Percentiles rank a stretch among this genome's conserved stretches.
Evolutionary conservation across 1,140 invertebrate genomes (phyloP).

Genomic region (Alviniconcha marisindica): DNA sequence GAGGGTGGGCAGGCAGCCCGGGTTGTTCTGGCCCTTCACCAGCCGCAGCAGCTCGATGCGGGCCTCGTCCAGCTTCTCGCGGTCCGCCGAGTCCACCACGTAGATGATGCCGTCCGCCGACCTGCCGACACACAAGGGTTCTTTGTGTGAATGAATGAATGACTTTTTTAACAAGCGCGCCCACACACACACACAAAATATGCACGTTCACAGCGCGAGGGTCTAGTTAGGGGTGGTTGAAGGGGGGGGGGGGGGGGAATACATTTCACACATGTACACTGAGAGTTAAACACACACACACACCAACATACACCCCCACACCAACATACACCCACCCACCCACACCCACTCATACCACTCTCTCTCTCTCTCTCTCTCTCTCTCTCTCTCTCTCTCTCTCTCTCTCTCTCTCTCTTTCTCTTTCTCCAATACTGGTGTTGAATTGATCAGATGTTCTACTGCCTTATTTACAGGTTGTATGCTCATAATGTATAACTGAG

Average conservation of each 20-base stretch:
- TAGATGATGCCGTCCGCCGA: conserved; percentile 87
- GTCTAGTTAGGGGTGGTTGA: too few relatives aligned
- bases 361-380: not conserved
- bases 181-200: too few relatives aligned
- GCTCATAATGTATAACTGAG: too few relatives aligned
- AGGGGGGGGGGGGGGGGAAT: too few relatives aligned
- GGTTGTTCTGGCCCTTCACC: conserved; percentile 92
- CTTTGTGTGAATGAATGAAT: not conserved
- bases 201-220: too few relatives aligned
- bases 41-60: conserved; percentile 89
- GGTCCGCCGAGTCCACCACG: conserved; percentile 78
- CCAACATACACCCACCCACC: too few relatives aligned
- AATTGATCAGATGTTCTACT: too few relatives aligned
- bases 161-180: too few relatives aligned
- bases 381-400: not conserved
- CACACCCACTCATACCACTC: not conserved
- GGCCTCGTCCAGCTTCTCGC: conserved; percentile 78
- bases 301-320: not conserved
- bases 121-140: not conserved
- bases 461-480: too few relatives aligned
- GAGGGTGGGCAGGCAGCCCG: conserved; percentile 93
- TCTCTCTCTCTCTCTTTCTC: not conserved
- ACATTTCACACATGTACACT: not conserved
- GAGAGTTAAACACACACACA: not conserved
- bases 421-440: too few relatives aligned